Evolutionary conservation across 2,797 vertebrate genomes (phyloP), one percentile per base, ranked within the genome.

Genomic region (Sylvilagus floridanus): DNA sequence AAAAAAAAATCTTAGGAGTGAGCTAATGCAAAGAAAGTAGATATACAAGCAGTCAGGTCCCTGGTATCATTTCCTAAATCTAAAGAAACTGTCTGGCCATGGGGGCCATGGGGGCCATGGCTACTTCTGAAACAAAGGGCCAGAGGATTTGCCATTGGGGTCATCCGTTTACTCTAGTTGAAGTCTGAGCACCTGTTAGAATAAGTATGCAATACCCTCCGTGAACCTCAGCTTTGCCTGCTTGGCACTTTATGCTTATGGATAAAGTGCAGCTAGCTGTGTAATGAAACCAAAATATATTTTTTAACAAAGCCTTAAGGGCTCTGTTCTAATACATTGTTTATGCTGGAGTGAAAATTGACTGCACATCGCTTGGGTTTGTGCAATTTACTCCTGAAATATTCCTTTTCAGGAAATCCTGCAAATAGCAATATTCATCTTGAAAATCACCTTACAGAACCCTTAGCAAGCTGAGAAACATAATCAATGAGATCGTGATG

Each of bases 391-490:
- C 84, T 96, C 95, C 68, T 35, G 0, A 96, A 96, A 96, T 95
- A 92, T 96, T 96, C 96, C 92, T 96, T 92, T 97, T 97, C 93
- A 96, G 88, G 96, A 97, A 97, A 96, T 96, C 94, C 85, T 95
- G 88, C 85, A 96, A 96, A 93, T 95, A 95, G 84, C 95, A 97
- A 92, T 97, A 96, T 95, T 96, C 94, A 93, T 97, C 94, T 96
- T 96, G 93, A 96, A 96, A 97, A 97, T 96, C 97, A 96, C 96
- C 94, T 96, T 94, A 62, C 85, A 92, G 93, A 96, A 96, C 93
- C 77, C 94, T 96, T 86, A 92, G 96, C 90, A 96, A 95, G 72
- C 92, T 90, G 95, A 96, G 96, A 94, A 96, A 94, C 95, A 95
- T 95, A 96, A 97, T 97, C 96, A 96, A 97, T 97, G 96, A 96